Evolutionary conservation across 2,797 vertebrate genomes (phyloP).

Genomic region (Huso huso): DNA sequence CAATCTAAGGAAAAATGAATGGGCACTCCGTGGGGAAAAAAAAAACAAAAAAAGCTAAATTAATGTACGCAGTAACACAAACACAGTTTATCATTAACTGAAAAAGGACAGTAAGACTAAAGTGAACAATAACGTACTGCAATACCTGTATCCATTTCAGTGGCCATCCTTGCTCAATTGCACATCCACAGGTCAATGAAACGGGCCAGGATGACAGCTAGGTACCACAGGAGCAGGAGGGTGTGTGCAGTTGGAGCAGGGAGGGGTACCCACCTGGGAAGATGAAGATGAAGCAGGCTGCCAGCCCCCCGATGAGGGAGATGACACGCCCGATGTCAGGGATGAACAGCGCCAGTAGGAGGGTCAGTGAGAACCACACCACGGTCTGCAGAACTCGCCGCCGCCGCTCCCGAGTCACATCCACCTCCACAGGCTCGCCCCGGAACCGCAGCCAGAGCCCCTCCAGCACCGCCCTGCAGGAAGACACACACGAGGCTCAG

Average conservation of each 20-base stretch:
- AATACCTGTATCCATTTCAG: not conserved
- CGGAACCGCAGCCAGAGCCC: slow-evolving; percentile 92
- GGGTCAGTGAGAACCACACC: slow-evolving; percentile 82
- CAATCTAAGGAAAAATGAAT: too few species aligned
- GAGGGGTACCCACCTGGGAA: slow-evolving; percentile 70
- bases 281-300: slow-evolving; percentile 92
- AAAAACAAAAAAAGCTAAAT: too few species aligned
- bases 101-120: too few species aligned
- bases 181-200: not conserved
- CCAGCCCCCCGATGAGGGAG: slow-evolving; percentile 86
- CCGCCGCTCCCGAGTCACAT: slow-evolving; percentile 70
- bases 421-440: slow-evolving; percentile 78
- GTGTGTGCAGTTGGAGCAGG: not conserved
- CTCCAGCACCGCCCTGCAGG: slow-evolving; percentile 79
- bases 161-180: fast-evolving
- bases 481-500: not conserved
- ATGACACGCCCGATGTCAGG: slow-evolving; percentile 93
- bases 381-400: slow-evolving; percentile 79
- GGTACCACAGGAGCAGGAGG: not conserved
- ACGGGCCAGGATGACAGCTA: not conserved
- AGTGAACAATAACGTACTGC: too few species aligned
- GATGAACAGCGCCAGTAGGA: slow-evolving; percentile 89
- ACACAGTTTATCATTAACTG: too few species aligned
- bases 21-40: too few species aligned
- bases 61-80: too few species aligned